phyloP scores from a whole-genome alignment of 2,113 vertebrate species.

The Rhipidura dahli region DNA sequence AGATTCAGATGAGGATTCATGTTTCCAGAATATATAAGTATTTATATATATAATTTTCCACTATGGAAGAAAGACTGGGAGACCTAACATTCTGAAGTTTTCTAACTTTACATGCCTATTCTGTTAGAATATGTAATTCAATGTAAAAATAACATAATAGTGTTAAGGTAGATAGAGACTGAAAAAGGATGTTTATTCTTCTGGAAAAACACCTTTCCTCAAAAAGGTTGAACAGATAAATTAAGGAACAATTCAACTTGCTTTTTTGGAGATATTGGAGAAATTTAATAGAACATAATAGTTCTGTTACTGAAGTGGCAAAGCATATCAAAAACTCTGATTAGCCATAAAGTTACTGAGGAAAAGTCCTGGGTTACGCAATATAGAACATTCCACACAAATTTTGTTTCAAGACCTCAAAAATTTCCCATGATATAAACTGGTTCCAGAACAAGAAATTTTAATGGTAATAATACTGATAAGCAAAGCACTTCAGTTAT shows the following conservation, averaged over 20 bases:
- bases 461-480: not conserved
- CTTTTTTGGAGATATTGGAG: not conserved
- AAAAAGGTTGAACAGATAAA: not conserved
- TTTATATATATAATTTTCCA: not conserved
- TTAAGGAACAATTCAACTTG: not conserved
- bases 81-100: not conserved
- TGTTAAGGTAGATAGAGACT: not conserved
- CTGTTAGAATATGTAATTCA: not conserved
- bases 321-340: not conserved
- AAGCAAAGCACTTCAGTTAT: not conserved
- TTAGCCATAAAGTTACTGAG: not conserved
- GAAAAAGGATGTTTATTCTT: not conserved
- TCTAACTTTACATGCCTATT: not conserved
- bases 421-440: not conserved
- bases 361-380: not conserved
- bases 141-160: not conserved
- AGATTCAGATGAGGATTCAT: not conserved
- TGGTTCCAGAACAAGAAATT: not conserved
- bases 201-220: not conserved
- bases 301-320: not conserved
- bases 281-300: not conserved
- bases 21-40: not conserved
- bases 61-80: not conserved
- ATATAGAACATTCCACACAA: not conserved
- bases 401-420: not conserved